Evolutionary conservation across 2,888 invertebrate genomes (phyloP).

Genomic region (Acanthoscelides obtectus): DNA sequence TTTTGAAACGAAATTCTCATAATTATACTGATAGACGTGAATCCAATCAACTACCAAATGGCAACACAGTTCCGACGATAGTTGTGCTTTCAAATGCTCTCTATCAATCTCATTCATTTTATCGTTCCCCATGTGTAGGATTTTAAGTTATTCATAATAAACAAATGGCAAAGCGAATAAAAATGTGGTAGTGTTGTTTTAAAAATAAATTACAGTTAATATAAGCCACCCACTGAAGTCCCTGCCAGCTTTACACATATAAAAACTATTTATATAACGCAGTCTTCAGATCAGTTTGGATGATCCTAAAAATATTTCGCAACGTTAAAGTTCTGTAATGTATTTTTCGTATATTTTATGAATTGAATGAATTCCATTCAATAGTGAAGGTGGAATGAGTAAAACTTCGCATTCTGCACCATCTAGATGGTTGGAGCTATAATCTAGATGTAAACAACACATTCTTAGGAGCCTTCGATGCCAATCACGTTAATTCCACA

Average conservation of each 20-base stretch:
- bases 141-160: neutral
- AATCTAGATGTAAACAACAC: too few species aligned
- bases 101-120: neutral
- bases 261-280: neutral
- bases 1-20: too few species aligned
- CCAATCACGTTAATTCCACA: too few species aligned
- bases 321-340: neutral
- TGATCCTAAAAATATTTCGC: neutral
- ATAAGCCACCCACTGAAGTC: neutral
- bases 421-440: too few species aligned
- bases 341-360: too few species aligned
- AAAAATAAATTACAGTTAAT: neutral
- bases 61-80: neutral
- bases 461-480: too few species aligned
- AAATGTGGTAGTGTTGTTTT: neutral
- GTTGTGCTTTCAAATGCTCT: neutral
- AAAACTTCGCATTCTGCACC: too few species aligned
- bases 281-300: neutral
- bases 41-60: too few species aligned
- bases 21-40: too few species aligned
- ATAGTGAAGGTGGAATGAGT: too few species aligned
- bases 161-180: neutral
- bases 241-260: neutral
- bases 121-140: neutral
- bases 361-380: too few species aligned